Conservation (phyloP, 1,140 invertebrate genomes). For the Cydia fagiglandana region DNA sequence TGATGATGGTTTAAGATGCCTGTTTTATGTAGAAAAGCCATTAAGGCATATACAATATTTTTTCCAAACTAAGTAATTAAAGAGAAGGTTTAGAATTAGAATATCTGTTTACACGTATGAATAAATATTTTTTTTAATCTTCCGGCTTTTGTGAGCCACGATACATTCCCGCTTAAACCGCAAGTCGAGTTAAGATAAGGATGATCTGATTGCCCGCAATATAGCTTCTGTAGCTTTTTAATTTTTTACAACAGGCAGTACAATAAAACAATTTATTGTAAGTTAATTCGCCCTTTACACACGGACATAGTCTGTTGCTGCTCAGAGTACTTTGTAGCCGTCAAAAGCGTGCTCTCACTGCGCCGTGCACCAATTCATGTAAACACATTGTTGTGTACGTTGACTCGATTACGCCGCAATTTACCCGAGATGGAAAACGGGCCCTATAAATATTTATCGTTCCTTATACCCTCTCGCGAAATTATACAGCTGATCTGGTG, state of each 20-base stretch:
- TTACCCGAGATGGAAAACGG: constrained; percentile 62
- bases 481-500: constrained; percentile 58
- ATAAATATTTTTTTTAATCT: not conserved
- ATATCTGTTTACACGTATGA: too few species aligned
- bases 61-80: not conserved
- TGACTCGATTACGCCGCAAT: constrained; percentile 68
- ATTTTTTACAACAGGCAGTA: constrained; percentile 55
- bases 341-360: constrained; percentile 27
- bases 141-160: not conserved
- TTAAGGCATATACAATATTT: not conserved
- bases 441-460: constrained; percentile 74
- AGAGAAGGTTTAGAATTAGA: not conserved
- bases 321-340: constrained; percentile 56
- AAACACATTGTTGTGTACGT: constrained; percentile 68
- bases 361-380: constrained; percentile 43
- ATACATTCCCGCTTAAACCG: not conserved
- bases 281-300: constrained; percentile 65
- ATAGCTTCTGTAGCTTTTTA: constrained; percentile 26
- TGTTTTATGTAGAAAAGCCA: not conserved
- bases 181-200: constrained; percentile 10
- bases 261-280: constrained; percentile 69
- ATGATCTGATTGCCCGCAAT: constrained; percentile 28
- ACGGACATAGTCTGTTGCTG: constrained; percentile 53
- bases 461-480: constrained; percentile 51
- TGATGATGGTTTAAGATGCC: constrained; percentile 1